These are phyloP conservation scores for Monoplex corrugatus DNA, from an alignment of 2,888 invertebrate genomes.

Conservation along the genomic window DNA sequence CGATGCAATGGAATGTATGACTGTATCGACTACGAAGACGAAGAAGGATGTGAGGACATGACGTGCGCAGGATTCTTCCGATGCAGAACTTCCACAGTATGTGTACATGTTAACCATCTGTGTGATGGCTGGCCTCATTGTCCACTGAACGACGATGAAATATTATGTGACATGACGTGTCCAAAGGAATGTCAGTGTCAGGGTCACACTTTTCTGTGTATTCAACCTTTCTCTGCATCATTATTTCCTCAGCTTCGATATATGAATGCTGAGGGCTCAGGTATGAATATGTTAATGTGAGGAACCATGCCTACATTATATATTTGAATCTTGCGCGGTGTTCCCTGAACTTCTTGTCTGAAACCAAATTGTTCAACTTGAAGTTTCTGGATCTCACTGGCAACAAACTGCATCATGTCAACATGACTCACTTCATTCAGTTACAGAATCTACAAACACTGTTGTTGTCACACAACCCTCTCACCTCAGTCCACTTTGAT, in stretches of 20 bases:
- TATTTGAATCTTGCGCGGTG: no score
- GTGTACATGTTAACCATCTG: neutral
- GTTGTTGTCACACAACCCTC: no score
- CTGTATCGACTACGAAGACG: neutral
- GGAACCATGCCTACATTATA: no score
- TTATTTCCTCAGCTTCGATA: neutral
- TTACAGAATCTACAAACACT: no score
- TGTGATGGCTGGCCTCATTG: conserved; percentile 30
- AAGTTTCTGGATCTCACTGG: no score
- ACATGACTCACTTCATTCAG: no score
- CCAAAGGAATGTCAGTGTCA: neutral
- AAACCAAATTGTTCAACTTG: no score
- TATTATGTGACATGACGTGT: neutral
- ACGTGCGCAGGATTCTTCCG: neutral
- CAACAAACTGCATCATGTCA: no score
- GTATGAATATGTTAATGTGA: neutral
- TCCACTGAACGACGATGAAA: neutral
- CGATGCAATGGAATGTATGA: conserved; percentile 16
- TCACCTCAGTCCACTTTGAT: no score
- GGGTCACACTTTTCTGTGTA: neutral
- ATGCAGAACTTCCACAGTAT: neutral
- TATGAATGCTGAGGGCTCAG: neutral
- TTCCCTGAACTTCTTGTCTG: no score
- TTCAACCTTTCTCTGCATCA: neutral
- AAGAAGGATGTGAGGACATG: neutral